A percentile compares a stretch with the other conserved stretches of the same genome.
phyloP scores from a whole-genome alignment of 2,113 vertebrate species.

The Dendropsophus ebraccatus region DNA sequence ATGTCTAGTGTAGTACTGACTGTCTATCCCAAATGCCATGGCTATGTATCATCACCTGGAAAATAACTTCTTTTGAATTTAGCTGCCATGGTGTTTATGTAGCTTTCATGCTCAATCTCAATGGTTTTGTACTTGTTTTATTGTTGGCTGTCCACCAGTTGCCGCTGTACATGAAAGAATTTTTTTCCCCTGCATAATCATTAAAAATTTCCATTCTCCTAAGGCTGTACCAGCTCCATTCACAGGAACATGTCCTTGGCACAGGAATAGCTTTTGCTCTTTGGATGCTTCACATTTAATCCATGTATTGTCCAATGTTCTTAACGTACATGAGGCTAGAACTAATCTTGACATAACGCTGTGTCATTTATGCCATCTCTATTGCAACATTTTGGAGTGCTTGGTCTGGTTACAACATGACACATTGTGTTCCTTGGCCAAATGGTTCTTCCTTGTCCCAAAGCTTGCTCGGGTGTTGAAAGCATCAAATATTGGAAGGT shows the following conservation, averaged over 20 bases:
- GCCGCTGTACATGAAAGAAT: not conserved
- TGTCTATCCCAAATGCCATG: not conserved
- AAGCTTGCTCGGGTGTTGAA: constrained; percentile 26
- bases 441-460: constrained; percentile 21
- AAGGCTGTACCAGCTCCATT: constrained; percentile 13
- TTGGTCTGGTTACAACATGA: constrained; percentile 26
- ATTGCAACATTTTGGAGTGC: constrained; percentile 35
- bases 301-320: constrained; percentile 26
- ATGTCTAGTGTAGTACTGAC: not conserved
- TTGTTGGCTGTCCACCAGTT: not conserved
- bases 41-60: not conserved
- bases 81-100: not conserved
- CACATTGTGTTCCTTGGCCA: constrained; percentile 26
- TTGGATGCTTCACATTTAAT: constrained; percentile 34
- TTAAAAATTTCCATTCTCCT: not conserved
- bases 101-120: not conserved
- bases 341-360: constrained; percentile 27
- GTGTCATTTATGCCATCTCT: constrained; percentile 16
- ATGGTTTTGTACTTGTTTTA: not conserved
- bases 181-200: not conserved
- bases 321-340: not conserved
- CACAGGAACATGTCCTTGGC: constrained; percentile 28
- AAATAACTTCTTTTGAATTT: not conserved
- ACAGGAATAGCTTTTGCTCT: constrained; percentile 1
- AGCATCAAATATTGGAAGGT: constrained; percentile 28